Percentiles rank a stretch among this genome's conserved stretches.
These are phyloP conservation scores for Heliconius himera DNA, from an alignment of 1,140 invertebrate genomes.

Conservation along the genomic window DNA sequence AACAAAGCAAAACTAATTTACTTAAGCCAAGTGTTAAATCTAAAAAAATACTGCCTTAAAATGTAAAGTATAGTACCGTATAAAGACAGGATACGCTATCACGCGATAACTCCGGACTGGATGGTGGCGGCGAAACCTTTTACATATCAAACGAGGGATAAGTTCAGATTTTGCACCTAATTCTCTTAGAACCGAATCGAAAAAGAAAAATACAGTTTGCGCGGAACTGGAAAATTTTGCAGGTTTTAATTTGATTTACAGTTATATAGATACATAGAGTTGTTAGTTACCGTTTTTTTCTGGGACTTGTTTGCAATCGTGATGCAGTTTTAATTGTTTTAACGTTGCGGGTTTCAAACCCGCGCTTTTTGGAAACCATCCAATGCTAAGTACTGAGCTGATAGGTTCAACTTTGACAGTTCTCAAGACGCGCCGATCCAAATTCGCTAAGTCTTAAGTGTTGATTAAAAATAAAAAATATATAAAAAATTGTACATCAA, in stretches of 20 bases:
- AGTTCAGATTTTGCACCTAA: constrained; percentile 17
- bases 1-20: neutral
- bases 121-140: neutral
- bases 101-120: neutral
- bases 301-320: neutral
- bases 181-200: neutral
- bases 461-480: too few species aligned
- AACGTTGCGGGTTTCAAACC: too few species aligned
- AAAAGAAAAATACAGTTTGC: neutral
- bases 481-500: too few species aligned
- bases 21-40: neutral
- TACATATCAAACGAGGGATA: constrained; percentile 15
- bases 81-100: neutral
- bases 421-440: too few species aligned
- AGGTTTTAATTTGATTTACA: neutral
- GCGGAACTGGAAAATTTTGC: neutral
- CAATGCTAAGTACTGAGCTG: too few species aligned
- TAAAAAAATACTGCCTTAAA: neutral
- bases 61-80: neutral
- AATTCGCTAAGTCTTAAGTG: too few species aligned
- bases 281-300: neutral
- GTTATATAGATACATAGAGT: neutral
- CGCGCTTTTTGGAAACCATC: too few species aligned
- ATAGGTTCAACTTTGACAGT: too few species aligned
- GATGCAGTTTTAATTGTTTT: too few species aligned